Percentiles rank a stretch among this genome's conserved stretches.
phyloP scores from a whole-genome alignment of 2,113 vertebrate species.

The Chaetorhynchus papuensis region DNA sequence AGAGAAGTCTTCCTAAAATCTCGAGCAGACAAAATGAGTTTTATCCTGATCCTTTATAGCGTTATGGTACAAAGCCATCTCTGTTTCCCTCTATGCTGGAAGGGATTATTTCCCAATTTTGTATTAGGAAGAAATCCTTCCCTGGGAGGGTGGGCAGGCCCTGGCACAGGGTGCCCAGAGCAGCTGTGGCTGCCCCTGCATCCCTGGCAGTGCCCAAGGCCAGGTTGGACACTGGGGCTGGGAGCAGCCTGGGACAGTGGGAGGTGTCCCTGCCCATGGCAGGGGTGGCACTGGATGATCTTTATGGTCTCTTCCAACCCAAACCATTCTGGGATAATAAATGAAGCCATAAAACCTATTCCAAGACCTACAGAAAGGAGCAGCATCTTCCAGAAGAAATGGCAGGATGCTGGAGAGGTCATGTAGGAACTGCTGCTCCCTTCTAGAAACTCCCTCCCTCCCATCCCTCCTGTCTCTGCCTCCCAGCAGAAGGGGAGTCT shows the following conservation, averaged over 20 bases:
- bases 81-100: not conserved
- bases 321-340: not conserved
- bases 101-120: not conserved
- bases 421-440: rapidly evolving
- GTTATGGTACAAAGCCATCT: not conserved
- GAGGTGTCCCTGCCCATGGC: not conserved
- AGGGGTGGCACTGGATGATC: not conserved
- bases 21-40: not conserved
- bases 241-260: not conserved
- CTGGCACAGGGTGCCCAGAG: not conserved
- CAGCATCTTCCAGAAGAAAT: not conserved
- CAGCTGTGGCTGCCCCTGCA: not conserved
- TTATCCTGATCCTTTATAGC: not conserved
- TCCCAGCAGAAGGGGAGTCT: not conserved
- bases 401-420: not conserved
- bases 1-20: not conserved
- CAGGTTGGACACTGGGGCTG: not conserved
- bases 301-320: not conserved
- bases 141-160: not conserved
- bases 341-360: not conserved
- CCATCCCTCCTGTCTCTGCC: not conserved
- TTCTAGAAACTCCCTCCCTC: not conserved
- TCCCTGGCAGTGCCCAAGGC: not conserved
- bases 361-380: not conserved
- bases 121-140: not conserved